phyloP scores from a whole-genome alignment of 2,888 invertebrate species.

The Cephus rjabovi region DNA sequence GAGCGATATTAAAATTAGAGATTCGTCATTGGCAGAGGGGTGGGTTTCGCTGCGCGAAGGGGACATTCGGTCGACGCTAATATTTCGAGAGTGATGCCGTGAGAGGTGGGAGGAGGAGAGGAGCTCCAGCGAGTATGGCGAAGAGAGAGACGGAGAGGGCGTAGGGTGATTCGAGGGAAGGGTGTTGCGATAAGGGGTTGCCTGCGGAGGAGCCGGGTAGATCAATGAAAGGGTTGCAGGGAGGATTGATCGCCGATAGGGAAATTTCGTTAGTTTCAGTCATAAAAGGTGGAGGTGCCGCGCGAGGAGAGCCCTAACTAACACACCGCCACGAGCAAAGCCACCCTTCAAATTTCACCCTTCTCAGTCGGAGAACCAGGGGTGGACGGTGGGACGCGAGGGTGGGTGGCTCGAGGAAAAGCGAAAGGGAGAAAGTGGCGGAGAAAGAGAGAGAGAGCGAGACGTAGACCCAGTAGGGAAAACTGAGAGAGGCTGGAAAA shows the following conservation, averaged over 20 bases:
- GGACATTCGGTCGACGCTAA: constrained; percentile 41
- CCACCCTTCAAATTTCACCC: constrained; percentile 57
- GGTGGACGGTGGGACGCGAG: constrained; percentile 33
- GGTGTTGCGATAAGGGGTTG: constrained; percentile 61
- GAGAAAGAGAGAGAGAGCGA: neutral
- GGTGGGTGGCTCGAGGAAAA: constrained; percentile 9
- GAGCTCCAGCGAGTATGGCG: neutral
- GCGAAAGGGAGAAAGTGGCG: constrained; percentile 9
- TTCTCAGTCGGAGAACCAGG: constrained; percentile 55
- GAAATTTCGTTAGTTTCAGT: constrained; percentile 64
- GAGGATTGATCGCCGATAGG: constrained; percentile 64
- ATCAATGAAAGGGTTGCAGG: constrained; percentile 60
- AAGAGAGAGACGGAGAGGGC: constrained; percentile 26
- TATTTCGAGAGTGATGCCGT: constrained; percentile 45
- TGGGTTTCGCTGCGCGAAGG: constrained; percentile 10
- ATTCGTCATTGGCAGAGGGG: constrained; percentile 44
- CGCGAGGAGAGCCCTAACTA: constrained; percentile 57
- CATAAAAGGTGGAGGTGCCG: constrained; percentile 53
- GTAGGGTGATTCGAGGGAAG: constrained; percentile 45
- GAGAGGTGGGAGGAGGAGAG: constrained; percentile 26
- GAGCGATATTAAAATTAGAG: constrained; percentile 57
- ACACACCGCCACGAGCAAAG: constrained; percentile 25
- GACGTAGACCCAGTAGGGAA: neutral
- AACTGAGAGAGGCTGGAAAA: neutral
- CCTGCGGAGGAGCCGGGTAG: constrained; percentile 53